Evolutionary conservation across 1,140 invertebrate genomes (phyloP), one percentile per base, ranked within the genome.

Genomic region (Euwallacea fornicatus): DNA sequence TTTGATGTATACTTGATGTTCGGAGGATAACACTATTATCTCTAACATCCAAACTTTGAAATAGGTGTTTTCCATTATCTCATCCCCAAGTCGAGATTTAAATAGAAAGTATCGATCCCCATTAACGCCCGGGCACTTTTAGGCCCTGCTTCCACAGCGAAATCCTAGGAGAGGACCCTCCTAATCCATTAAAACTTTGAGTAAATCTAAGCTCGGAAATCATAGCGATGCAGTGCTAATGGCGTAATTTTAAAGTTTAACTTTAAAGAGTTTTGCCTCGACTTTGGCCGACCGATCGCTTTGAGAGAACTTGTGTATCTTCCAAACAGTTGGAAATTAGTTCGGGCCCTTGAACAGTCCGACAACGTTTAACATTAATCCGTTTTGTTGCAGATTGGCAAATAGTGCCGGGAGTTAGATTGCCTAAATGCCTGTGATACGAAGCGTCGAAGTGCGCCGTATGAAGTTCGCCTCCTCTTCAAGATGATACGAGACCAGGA

Each of bases 401-500:
- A 33, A 33, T 33, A 33, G 21, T 33, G 21, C 21, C 21, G 21
- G 21, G 21, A 33, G 21, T 33, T 33, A 33, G 21, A 33, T 4
- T 33, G 21, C 4, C 21, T 33, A 33, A 33, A 33, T 33, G 21
- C 21, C 21, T 33, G 21, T 33, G 21, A 33, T 33, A 33, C 21
- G 21, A 33, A 33, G 21, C 21, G 21, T 33, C 21, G 21, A 2
- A 33, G 21, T 33, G 21, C 21, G 21, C 21, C 21, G 21, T 33
- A 33, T 33, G 21, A 33, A 33, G 21, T 33, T 33, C 21, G 21
- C 21, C 21, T 33, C 21, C 21, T 33, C n/a, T 9, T 65, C 63
- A 76, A 69, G 54, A 77, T 77, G 76, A 73, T 77, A 63, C 50
- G 76, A 41, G 75, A 77, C 46, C 71, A 71, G 9, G 73, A 69